Percentiles rank a stretch among this genome's conserved stretches.
These are phyloP conservation scores for Epizoanthus ramosus DNA, from an alignment of 92 coral and sea anemone genomes.

Conservation along the genomic window DNA sequence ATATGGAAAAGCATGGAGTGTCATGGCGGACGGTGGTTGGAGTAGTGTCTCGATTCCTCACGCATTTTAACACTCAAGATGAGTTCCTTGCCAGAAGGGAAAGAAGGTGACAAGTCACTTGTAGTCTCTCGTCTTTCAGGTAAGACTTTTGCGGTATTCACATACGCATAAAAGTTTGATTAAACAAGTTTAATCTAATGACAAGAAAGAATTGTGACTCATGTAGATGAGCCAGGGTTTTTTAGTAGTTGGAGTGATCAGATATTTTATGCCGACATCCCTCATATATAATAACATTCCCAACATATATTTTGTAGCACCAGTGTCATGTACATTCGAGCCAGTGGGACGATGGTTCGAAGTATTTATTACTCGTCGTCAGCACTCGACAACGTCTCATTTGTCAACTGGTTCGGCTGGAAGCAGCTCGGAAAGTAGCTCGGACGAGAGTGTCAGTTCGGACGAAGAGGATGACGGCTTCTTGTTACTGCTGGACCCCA, in stretches of 20 bases:
- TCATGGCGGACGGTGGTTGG: constrained; percentile 51
- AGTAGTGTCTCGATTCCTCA: background rate
- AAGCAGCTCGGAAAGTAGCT: constrained; percentile 69
- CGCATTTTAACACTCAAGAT: constrained; percentile 1
- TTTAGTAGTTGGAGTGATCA: too few species aligned
- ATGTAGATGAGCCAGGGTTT: too few species aligned
- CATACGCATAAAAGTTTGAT: background rate
- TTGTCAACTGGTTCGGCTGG: constrained; percentile 65
- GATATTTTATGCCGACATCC: too few species aligned
- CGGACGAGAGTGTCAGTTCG: constrained; percentile 76
- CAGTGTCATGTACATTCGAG: constrained; percentile 71
- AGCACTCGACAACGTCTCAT: constrained; percentile 79
- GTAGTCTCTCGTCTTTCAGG: constrained; percentile 81
- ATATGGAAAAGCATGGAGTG: constrained; percentile 37
- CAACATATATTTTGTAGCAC: constrained; percentile 58
- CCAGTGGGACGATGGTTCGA: constrained; percentile 99
- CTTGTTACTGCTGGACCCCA: constrained; percentile 88
- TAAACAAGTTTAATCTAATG: too few species aligned
- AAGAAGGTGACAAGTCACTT: constrained; percentile 58
- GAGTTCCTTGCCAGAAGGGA: constrained; percentile 73
- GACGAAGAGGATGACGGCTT: constrained; percentile 96
- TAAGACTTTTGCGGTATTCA: constrained; percentile 12
- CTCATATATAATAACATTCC: too few species aligned
- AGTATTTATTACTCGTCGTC: constrained; percentile 82
- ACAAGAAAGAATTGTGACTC: too few species aligned